A percentile compares a stretch with the other conserved stretches of the same genome.
These are phyloP conservation scores for Ibidorhyncha struthersii DNA, from an alignment of 2,113 vertebrate genomes.

Conservation along the genomic window DNA sequence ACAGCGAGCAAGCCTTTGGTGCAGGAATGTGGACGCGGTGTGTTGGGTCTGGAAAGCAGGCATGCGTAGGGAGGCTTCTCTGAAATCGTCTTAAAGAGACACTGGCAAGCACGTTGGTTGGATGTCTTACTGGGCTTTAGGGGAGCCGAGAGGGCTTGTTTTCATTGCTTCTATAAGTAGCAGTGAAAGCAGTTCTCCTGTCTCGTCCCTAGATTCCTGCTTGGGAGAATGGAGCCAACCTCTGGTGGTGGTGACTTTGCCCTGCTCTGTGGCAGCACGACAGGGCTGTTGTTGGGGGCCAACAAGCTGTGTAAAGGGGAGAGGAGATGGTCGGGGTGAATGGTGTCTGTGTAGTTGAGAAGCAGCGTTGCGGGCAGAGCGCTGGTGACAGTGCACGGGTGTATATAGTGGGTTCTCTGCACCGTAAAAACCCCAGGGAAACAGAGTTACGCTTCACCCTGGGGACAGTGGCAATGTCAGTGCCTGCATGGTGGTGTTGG, in stretches of 20 bases:
- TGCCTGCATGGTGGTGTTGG: background rate
- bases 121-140: background rate
- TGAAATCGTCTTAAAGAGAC: background rate
- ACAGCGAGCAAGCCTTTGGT: background rate
- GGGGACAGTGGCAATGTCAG: background rate
- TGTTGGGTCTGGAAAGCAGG: background rate
- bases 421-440: background rate
- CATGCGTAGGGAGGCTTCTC: background rate
- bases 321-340: background rate
- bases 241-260: background rate
- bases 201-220: background rate
- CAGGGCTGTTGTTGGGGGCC: background rate
- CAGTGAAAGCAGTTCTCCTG: background rate
- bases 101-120: background rate
- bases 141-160: background rate
- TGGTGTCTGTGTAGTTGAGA: fast-evolving
- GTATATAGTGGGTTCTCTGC: background rate
- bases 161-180: background rate
- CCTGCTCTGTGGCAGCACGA: background rate
- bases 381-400: background rate
- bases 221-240: background rate
- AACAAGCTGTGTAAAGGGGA: background rate
- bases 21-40: background rate
- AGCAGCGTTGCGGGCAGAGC: fast-evolving
- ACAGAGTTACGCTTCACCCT: background rate